Conservation (phyloP, 2,797 vertebrate species). For the Gambusia yucatana region DNA sequence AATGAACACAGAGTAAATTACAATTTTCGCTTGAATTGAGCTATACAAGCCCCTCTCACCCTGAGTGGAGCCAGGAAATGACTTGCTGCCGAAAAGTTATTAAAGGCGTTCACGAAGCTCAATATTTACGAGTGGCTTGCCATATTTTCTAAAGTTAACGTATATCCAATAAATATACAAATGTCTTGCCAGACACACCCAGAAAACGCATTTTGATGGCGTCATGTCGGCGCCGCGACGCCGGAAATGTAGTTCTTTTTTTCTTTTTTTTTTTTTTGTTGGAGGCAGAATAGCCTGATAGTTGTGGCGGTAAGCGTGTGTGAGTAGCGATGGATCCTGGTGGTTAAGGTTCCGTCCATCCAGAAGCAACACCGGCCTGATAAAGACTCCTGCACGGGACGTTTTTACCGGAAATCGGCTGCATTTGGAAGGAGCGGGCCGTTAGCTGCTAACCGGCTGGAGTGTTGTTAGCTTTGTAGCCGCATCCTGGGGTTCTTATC, state of each 20-base stretch:
- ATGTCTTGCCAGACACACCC: not conserved
- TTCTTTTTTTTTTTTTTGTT: not conserved
- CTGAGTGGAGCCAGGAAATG: too few species aligned
- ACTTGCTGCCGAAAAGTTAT: not conserved
- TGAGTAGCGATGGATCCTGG: not conserved
- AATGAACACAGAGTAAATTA: too few species aligned
- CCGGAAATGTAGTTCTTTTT: slow-evolving; percentile 45
- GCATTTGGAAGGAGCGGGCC: not conserved
- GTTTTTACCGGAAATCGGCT: not conserved
- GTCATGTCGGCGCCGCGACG: not conserved
- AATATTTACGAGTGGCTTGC: not conserved
- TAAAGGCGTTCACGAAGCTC: not conserved
- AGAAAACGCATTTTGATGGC: not conserved
- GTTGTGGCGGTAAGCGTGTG: slow-evolving; percentile 60
- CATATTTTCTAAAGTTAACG: not conserved
- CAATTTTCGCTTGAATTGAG: too few species aligned
- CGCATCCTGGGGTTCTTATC: not conserved
- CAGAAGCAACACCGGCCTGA: not conserved
- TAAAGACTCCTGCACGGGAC: not conserved
- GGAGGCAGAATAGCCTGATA: not conserved
- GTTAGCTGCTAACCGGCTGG: not conserved
- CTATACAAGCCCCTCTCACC: too few species aligned
- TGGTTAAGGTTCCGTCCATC: not conserved
- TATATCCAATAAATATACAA: not conserved
- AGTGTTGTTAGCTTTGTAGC: not conserved